These are phyloP conservation scores for Andrena praecox DNA, from an alignment of 2,888 invertebrate genomes.

Conservation along the genomic window DNA sequence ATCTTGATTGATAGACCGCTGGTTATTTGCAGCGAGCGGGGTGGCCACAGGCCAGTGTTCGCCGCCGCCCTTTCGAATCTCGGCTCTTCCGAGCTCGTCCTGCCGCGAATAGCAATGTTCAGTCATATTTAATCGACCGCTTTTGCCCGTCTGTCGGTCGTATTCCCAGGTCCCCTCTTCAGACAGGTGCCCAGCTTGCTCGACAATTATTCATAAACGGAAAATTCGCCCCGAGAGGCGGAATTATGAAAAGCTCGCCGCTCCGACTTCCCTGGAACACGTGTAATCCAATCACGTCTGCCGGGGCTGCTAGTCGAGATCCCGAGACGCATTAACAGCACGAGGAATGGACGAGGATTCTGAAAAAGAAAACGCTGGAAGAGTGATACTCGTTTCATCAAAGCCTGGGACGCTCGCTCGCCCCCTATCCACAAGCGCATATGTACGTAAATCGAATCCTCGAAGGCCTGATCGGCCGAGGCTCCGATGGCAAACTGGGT, in stretches of 20 bases:
- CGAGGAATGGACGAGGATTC: background rate
- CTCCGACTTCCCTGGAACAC: slow-evolving; percentile 7
- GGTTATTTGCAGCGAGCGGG: background rate
- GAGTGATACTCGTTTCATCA: too few species aligned
- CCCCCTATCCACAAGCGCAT: background rate
- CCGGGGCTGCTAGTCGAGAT: slow-evolving; percentile 7
- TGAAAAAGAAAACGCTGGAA: background rate
- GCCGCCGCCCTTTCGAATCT: slow-evolving; percentile 14
- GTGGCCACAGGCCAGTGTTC: background rate
- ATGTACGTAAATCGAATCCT: background rate
- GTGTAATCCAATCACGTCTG: slow-evolving; percentile 35
- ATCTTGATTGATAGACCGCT: background rate
- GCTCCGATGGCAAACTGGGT: background rate
- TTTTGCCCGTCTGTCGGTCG: slow-evolving; percentile 23
- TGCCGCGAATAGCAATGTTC: slow-evolving; percentile 37
- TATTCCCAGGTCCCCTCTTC: slow-evolving; percentile 16
- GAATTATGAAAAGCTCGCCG: slow-evolving; percentile 27
- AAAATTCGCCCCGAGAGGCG: slow-evolving; percentile 31
- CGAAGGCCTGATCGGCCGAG: background rate
- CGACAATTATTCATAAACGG: slow-evolving; percentile 66
- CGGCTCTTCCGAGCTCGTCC: slow-evolving; percentile 1
- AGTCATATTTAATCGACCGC: slow-evolving; percentile 64
- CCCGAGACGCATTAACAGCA: background rate
- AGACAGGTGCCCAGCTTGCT: slow-evolving; percentile 17
- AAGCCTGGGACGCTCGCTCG: background rate